Evolutionary conservation across 2,888 invertebrate species (phyloP), one percentile per base, ranked within the genome.

Genomic region (Polietes domitor): DNA sequence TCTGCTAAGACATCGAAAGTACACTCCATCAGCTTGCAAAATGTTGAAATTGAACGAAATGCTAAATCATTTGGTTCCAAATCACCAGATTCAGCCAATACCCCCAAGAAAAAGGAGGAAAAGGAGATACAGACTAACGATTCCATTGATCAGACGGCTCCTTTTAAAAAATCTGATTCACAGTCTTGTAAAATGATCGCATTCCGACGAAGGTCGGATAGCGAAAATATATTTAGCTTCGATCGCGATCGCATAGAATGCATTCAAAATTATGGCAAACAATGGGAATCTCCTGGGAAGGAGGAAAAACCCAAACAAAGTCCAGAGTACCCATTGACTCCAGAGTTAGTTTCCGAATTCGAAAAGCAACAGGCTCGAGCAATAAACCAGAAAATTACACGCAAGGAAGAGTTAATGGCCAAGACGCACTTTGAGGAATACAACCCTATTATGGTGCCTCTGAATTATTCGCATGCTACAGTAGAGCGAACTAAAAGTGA

Each of bases 401-500:
- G 94, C 26, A 94, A 94, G 87, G 94, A 94, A 87, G 94, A 94
- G 87, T 90, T 94, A 15, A 94, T 94, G 92, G 94, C 94, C 15
- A 94, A 94, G 88, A 94, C 94, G 55, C 94, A 94, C 87, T 94
- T 94, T 87, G 94, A 94, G 86, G 94, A 94, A 89, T 96, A 96
- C 86, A 96, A 96, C 91, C 96, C 96, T 0, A 93, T 94, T 21
- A 93, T 94, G 87, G 93, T 92, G 7, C 93, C 93, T 5, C 92
- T 94, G 15, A 93, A 93, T 10, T 95, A 94, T 88, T 93, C 94
- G 6, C 96, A 96, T 89, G 94, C 95, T 26, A 95, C 96, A 0
- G 96, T 96, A 0, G 97, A 96, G 90, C 94, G 97, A 85, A 97
- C 97, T 4, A 97, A 97, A 91, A 97, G 97, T 88, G 97, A 97